Conservation (phyloP, 2,797 vertebrate genomes). For the Rhabdophis nuchalis region DNA sequence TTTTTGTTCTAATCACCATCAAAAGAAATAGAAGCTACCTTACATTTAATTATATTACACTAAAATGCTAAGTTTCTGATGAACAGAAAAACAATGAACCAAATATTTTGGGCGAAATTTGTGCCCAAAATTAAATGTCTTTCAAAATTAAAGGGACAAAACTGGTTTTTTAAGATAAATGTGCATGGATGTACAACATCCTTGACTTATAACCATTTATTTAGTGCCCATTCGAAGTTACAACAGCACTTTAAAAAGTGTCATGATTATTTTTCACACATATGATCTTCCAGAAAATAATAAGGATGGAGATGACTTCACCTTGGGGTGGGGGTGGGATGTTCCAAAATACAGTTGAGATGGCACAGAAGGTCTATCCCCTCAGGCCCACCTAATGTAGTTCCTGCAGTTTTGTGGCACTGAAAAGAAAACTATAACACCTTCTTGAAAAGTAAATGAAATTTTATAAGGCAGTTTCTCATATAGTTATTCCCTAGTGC, state of each 20-base stretch:
- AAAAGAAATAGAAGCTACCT: constrained; percentile 49
- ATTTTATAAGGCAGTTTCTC: neutral
- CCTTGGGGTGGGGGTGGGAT: neutral
- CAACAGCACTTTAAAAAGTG: neutral
- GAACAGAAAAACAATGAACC: neutral
- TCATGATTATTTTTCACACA: neutral
- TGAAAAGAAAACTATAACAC: neutral
- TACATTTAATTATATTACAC: constrained; percentile 40
- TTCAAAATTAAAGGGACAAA: neutral
- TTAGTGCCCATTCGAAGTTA: neutral
- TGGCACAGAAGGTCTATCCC: neutral
- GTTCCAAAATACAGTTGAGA: neutral
- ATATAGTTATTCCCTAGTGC: neutral
- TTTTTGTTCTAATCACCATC: constrained; percentile 37
- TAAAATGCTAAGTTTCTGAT: constrained; percentile 35
- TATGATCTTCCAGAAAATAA: neutral
- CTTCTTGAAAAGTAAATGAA: neutral
- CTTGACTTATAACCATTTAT: neutral
- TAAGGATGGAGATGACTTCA: neutral
- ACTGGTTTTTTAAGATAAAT: neutral
- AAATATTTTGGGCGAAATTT: neutral
- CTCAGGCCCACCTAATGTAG: neutral
- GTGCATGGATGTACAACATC: neutral
- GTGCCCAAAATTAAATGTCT: neutral
- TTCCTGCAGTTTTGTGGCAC: neutral